Percentiles rank a stretch among this genome's conserved stretches.
phyloP scores from a whole-genome alignment of 2,113 vertebrate species.

The Arvicanthis niloticus region DNA sequence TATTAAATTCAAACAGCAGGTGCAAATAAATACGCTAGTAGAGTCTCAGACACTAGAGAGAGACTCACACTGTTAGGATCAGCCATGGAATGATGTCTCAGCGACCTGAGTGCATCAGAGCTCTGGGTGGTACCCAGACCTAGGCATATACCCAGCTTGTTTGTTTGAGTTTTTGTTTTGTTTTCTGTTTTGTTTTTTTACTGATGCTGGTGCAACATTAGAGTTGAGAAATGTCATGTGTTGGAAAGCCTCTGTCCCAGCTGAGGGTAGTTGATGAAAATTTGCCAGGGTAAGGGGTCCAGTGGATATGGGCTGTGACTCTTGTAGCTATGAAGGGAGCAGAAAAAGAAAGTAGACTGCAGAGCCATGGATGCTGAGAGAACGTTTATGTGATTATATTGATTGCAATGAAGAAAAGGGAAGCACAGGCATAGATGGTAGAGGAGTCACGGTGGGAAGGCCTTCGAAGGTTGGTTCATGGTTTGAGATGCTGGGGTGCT shows the following conservation, averaged over 20 bases:
- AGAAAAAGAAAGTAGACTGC: background rate
- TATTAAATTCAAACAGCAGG: too few relatives aligned
- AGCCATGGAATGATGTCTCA: background rate
- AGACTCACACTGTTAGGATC: fast-evolving
- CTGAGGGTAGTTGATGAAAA: too few relatives aligned
- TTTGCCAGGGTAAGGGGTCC: background rate
- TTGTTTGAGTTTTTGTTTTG: background rate
- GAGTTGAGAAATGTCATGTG: fast-evolving
- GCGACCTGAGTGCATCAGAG: background rate
- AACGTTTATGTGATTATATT: background rate
- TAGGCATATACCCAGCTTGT: too few relatives aligned
- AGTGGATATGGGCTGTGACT: too few relatives aligned
- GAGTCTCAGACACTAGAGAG: background rate
- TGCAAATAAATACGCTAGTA: fast-evolving
- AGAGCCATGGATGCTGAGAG: background rate
- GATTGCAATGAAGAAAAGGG: background rate
- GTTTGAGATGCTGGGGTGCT: background rate
- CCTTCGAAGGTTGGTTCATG: background rate
- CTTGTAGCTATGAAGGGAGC: background rate
- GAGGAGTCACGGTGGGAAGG: background rate
- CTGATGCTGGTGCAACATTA: background rate
- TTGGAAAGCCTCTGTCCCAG: background rate
- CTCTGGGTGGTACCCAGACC: background rate
- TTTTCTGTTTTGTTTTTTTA: background rate
- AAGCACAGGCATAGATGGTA: background rate